Percentiles rank a stretch among this genome's conserved stretches.
Conservation (phyloP, 2,113 vertebrate species). For the Nerophis lumbriciformis region DNA sequence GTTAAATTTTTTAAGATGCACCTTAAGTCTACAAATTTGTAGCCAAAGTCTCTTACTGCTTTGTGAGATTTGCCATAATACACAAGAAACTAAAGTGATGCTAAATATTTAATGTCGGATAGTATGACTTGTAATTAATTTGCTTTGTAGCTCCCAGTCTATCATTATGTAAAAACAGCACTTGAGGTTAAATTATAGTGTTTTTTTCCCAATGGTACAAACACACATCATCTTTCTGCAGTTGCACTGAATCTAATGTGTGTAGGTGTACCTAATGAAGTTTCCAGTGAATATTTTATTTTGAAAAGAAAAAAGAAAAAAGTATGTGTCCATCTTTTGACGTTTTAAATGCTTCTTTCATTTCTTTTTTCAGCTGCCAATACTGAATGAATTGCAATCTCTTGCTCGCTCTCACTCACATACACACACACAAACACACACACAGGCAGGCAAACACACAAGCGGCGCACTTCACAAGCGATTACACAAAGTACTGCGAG, state of each 20-base stretch:
- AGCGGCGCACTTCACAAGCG: slow-evolving; percentile 32
- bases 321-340: neutral
- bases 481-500: slow-evolving; percentile 61
- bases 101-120: neutral
- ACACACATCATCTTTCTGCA: no score
- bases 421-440: slow-evolving; percentile 9
- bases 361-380: slow-evolving; percentile 23
- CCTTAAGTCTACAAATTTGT: neutral
- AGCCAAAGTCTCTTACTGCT: neutral
- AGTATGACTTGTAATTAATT: neutral
- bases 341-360: slow-evolving; percentile 5
- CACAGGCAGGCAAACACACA: slow-evolving; percentile 5
- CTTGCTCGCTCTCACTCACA: neutral
- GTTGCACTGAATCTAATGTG: no score
- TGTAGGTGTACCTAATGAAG: neutral
- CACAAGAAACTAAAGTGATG: neutral
- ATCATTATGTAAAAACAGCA: neutral
- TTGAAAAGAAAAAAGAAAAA: neutral
- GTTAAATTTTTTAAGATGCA: neutral
- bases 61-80: neutral
- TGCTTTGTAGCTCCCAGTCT: neutral
- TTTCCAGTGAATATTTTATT: neutral
- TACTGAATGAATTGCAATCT: slow-evolving; percentile 22
- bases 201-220: no score
- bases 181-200: no score